Base-by-base conservation (phyloP, 2,113 vertebrate genomes). In the Eulemur rufifrons region DNA sequence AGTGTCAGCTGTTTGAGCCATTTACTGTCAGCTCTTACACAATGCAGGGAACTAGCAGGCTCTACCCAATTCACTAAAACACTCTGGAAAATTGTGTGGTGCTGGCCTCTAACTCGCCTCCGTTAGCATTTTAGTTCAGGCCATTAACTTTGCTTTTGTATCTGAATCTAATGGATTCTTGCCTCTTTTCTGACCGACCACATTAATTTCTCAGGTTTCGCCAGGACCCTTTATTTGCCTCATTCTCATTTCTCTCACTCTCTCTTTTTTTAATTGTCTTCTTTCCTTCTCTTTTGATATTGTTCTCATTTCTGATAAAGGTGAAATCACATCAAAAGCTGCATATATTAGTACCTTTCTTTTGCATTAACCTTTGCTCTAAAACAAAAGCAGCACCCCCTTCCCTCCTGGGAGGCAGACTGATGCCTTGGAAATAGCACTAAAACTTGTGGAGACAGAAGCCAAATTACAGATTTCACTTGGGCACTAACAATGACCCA, bases 121-220 rank as follows among this genome's bases (percentile, higher is more conserved):
- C 1, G 42, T 95, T 91, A 92, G 91, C 89, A 34, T 89, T 96
- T 96, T 95, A 11, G 37, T 73, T 95, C 87, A 63, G 39, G 76
- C 85, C 85, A 86, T 96, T 92, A 77, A 83, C 87, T 90, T 77
- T 37, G 84, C 83, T 91, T 96, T 95, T 84, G 85, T 85, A 6
- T 89, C 77, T 86, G 71, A 21, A 56, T 88, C 85, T 87, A 12
- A 91, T 92, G 91, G 87, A 71, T 94, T 61, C 54, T 23, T 88
- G 93, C 89, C 95, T 86, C 85, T 86, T 86, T 73, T 91, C 29
- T n/a, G 68, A 93, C 37, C 83, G 64, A 92, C 50, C 83, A 64
- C 95, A 76, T 87, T 69, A 14, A 76, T 95, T n/a, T 61, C 86
- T 95, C 71, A 5, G 91, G 23, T 95, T 97, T 83, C 95, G 76